Conservation (phyloP, 2,888 invertebrate genomes). For the Pristionchus arcanus region DNA sequence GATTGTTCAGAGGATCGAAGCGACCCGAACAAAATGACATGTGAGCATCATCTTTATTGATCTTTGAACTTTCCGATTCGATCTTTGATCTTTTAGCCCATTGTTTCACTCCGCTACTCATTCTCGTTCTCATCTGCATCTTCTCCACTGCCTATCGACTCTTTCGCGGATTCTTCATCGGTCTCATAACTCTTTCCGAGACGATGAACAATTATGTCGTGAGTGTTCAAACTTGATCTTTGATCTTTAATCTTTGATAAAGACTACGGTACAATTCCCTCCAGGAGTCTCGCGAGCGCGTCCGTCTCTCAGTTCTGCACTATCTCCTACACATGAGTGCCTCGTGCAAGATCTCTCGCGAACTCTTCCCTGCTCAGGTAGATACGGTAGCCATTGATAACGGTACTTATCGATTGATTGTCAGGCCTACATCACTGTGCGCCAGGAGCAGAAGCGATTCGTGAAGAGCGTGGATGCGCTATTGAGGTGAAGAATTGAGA, state of each 20-base stretch:
- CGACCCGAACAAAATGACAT: background rate
- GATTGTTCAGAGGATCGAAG: background rate
- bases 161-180: slow-evolving; percentile 50
- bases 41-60: background rate
- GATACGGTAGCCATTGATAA: background rate
- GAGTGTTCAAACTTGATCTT: background rate
- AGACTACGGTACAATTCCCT: background rate
- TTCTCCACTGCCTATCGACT: slow-evolving; percentile 7
- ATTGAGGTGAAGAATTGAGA: slow-evolving; percentile 33
- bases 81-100: slow-evolving; percentile 14
- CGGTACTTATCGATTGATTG: slow-evolving; percentile 21
- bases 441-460: slow-evolving; percentile 50
- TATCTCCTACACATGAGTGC: slow-evolving; percentile 58
- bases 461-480: slow-evolving; percentile 53
- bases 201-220: slow-evolving; percentile 28
- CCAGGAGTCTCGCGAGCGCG: slow-evolving; percentile 58
- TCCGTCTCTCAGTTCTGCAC: slow-evolving; percentile 60
- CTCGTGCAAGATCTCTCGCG: slow-evolving; percentile 55
- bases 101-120: background rate
- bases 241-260: background rate
- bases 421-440: slow-evolving; percentile 51
- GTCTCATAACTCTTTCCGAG: background rate
- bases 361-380: slow-evolving; percentile 57
- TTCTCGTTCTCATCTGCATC: slow-evolving; percentile 10
- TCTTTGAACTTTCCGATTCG: background rate